Evolutionary conservation across 2,797 vertebrate species (phyloP), one percentile per base, ranked within the genome.

Genomic region (Tenualosa thibaudeaui): DNA sequence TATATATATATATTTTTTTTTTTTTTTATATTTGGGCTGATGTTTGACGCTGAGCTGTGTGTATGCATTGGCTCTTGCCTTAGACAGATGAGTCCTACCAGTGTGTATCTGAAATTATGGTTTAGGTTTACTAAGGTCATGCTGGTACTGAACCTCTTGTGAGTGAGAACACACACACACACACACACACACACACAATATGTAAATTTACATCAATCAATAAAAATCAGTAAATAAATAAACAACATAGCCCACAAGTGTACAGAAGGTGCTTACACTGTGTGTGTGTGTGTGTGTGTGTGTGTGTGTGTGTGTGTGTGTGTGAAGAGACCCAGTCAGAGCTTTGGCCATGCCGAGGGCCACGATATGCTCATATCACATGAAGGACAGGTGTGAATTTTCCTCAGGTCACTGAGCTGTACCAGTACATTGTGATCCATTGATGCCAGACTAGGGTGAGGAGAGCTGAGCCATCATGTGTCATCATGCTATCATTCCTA

Each of bases 61-160:
- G 22, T 7, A 7, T 8, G 22, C 19, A 58, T 4, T 58, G 19
- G 56, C 19, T n/a, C 22, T 58, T 58, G 56, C 4, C 56, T 22
- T n/a, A 56, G 53, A 56, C 12, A 19, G 53, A 7, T 6, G 22
- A 58, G 22, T n/a, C 17, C 5, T 19, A n/a, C 56, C 22, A 58
- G 22, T 58, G 19, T 58, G 56, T 58, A 54, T 58, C 56, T 58
- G 56, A n/a, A n/a, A n/a, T 19, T 22, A 58, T n/a, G 56, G n/a
- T n/a, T n/a, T n/a, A n/a, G 22, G 19, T 43, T 75, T 19, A 40
- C 17, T 93, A 92, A 94, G 94, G 92, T 93, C 92, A 93, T 78
- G 43, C 91, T 90, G 88, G 89, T 43, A 13, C 68, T 75, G 68
- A 40, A 13, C 37, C 12, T 19, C 7, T 40, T 43, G 68, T 5